Percentiles rank a stretch among this genome's conserved stretches.
These are phyloP conservation scores for Thunnus thynnus DNA, from an alignment of 2,113 vertebrate species.

Conservation along the genomic window DNA sequence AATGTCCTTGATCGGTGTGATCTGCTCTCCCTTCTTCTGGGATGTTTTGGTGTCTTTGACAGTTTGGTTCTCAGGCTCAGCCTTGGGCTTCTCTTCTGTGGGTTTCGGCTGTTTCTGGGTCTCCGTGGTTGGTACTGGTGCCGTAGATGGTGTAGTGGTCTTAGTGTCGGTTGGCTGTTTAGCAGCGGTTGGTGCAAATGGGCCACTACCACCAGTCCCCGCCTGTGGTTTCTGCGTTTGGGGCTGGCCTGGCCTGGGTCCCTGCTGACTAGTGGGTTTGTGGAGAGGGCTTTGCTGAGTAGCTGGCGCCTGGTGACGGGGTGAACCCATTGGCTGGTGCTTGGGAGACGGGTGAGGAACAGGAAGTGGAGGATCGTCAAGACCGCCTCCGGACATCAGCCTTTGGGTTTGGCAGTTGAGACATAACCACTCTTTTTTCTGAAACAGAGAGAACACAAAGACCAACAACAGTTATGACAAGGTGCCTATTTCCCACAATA, in stretches of 20 bases:
- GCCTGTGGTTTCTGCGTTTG: constrained; percentile 75
- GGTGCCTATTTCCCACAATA: background rate
- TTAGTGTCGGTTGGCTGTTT: constrained; percentile 84
- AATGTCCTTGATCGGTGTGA: constrained; percentile 80
- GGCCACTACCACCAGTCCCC: constrained; percentile 60
- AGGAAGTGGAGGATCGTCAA: constrained; percentile 89
- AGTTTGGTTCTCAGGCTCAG: constrained; percentile 67
- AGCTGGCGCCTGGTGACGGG: constrained; percentile 82
- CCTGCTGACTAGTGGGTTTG: constrained; percentile 76
- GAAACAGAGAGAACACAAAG: constrained; percentile 71
- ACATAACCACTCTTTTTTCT: constrained; percentile 99
- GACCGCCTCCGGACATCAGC: constrained; percentile 90
- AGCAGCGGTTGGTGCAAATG: constrained; percentile 64
- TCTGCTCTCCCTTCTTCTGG: constrained; percentile 83
- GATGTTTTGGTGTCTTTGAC: constrained; percentile 74
- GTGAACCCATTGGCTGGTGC: constrained; percentile 85
- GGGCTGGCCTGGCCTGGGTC: constrained; percentile 55
- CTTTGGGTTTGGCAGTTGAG: constrained; percentile 99
- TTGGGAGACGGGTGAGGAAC: constrained; percentile 88
- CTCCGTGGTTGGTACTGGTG: constrained; percentile 57
- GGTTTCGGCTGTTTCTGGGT: constrained; percentile 67
- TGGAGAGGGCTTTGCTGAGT: constrained; percentile 80
- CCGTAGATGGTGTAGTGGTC: constrained; percentile 55
- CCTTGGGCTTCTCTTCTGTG: constrained; percentile 67
- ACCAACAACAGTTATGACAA: background rate